Evolutionary conservation across 1,140 invertebrate genomes (phyloP).

Genomic region (Tetranychus cinnabarinus): DNA sequence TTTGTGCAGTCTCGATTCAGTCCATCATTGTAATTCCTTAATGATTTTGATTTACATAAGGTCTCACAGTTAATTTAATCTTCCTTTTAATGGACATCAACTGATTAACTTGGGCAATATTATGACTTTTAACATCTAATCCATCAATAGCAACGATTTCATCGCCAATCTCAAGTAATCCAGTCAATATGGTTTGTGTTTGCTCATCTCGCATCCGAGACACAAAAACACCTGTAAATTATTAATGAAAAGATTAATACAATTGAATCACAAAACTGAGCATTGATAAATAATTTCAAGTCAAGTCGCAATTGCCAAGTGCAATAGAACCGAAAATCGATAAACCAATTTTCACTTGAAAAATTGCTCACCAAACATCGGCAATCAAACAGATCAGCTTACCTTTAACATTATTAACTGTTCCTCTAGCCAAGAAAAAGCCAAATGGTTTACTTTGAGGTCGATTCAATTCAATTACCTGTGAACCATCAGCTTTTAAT

Average conservation of each 20-base stretch:
- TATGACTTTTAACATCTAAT: slow-evolving; percentile 6
- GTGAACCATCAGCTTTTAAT: slow-evolving; percentile 18
- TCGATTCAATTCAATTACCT: slow-evolving; percentile 17
- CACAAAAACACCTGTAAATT: slow-evolving; percentile 19
- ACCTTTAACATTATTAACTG: slow-evolving; percentile 19
- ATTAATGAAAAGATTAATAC: not conserved
- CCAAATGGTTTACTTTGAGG: slow-evolving; percentile 18
- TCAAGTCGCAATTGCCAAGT: too few species aligned
- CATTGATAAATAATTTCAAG: too few species aligned
- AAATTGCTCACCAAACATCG: too few species aligned
- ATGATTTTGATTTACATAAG: slow-evolving; percentile 16
- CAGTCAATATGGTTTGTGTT: slow-evolving; percentile 17
- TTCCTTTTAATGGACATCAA: slow-evolving; percentile 11
- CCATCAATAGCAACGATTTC: slow-evolving; percentile 21
- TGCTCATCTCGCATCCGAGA: slow-evolving; percentile 18
- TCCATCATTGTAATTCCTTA: too few species aligned
- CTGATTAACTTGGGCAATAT: slow-evolving; percentile 11
- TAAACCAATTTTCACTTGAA: too few species aligned
- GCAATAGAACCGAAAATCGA: too few species aligned
- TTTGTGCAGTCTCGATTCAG: too few species aligned
- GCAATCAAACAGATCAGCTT: not conserved
- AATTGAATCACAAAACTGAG: not conserved
- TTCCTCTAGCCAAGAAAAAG: slow-evolving; percentile 20
- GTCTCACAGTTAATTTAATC: slow-evolving; percentile 6
- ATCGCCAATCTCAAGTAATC: slow-evolving; percentile 19